These are phyloP conservation scores for Neodiprion fabricii DNA, from an alignment of 1,140 invertebrate species.

Conservation along the genomic window DNA sequence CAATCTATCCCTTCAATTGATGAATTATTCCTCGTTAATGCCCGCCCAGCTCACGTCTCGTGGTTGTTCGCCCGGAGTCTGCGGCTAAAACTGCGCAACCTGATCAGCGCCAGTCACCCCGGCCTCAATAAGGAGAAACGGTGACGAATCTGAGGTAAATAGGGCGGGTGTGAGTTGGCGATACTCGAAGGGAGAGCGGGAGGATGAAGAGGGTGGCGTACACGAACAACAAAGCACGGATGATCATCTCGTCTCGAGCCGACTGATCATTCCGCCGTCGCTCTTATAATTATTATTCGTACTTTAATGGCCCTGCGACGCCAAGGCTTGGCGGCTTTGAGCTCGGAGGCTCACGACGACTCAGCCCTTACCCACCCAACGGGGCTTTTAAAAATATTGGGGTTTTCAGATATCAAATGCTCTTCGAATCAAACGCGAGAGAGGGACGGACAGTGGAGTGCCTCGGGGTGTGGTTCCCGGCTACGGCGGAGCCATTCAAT, in stretches of 20 bases:
- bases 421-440: conserved; percentile 49
- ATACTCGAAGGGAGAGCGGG: conserved; percentile 20
- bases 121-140: conserved; percentile 12
- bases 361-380: not conserved
- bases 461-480: conserved; percentile 31
- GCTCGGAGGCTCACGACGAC: conserved; percentile 25
- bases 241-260: conserved; percentile 50
- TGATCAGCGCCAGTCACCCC: too few relatives aligned
- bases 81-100: too few relatives aligned
- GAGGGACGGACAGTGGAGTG: conserved; percentile 38
- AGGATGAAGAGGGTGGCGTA: conserved; percentile 31
- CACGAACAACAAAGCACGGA: conserved; percentile 34
- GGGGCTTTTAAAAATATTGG: conserved; percentile 63
- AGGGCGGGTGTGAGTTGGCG: conserved; percentile 5
- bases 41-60: too few relatives aligned
- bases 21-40: not conserved
- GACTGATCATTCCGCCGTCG: conserved; percentile 58
- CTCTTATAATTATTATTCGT: conserved; percentile 62
- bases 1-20: not conserved
- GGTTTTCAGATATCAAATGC: conserved; percentile 59
- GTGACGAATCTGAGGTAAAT: conserved; percentile 14
- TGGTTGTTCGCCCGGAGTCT: too few relatives aligned
- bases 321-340: conserved; percentile 31
- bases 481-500: conserved; percentile 58
- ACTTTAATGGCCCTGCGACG: conserved; percentile 59